Conservation (phyloP, 2,113 vertebrate genomes). For the Tamias sibiricus region DNA sequence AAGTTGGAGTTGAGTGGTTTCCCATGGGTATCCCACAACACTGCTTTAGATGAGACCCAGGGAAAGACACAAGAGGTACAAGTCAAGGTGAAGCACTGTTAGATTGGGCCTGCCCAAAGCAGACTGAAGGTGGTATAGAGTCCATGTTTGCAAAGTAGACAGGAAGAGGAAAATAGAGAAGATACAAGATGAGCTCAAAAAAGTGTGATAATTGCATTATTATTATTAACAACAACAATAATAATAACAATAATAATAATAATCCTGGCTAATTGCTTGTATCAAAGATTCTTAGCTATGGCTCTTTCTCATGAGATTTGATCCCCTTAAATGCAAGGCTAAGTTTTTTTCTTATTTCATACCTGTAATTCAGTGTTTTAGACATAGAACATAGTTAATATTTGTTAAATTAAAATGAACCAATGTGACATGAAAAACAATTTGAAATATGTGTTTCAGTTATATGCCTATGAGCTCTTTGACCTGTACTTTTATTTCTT, state of each 20-base stretch:
- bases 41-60: neutral
- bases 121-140: neutral
- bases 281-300: neutral
- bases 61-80: neutral
- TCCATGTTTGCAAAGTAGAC: neutral
- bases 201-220: neutral
- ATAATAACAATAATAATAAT: too few relatives aligned
- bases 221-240: too few relatives aligned
- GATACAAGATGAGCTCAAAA: neutral
- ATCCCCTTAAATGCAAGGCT: neutral
- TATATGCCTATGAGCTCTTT: neutral
- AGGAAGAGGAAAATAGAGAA: neutral
- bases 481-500: neutral
- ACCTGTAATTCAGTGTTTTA: neutral
- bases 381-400: neutral
- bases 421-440: neutral
- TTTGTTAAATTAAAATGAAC: constrained; percentile 31
- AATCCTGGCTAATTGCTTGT: neutral
- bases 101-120: neutral
- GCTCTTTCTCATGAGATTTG: neutral
- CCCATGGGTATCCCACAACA: too few relatives aligned
- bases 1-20: neutral
- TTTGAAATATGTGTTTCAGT: neutral
- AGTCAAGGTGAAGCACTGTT: neutral
- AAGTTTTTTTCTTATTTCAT: neutral